phyloP scores from a whole-genome alignment of 2,888 invertebrate genomes.

The Eledona agricola region DNA sequence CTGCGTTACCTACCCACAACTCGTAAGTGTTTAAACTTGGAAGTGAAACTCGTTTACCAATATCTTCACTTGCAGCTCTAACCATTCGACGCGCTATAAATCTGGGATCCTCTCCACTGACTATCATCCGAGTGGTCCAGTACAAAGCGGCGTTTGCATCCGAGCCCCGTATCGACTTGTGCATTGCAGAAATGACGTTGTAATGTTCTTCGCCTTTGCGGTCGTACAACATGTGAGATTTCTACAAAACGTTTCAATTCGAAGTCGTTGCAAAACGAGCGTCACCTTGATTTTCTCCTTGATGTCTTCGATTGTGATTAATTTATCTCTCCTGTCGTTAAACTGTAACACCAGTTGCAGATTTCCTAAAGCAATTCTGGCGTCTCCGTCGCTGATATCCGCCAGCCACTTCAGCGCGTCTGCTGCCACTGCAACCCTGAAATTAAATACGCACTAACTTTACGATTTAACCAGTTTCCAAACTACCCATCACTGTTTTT shows the following conservation, averaged over 20 bases:
- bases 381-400: slow-evolving; percentile 83
- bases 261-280: not conserved
- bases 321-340: slow-evolving; percentile 58
- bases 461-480: no score
- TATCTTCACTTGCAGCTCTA: slow-evolving; percentile 79
- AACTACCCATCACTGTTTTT: slow-evolving; percentile 6
- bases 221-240: slow-evolving; percentile 81
- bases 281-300: slow-evolving; percentile 78
- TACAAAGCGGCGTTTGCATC: slow-evolving; percentile 84
- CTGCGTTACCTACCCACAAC: slow-evolving; percentile 69
- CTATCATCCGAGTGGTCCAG: slow-evolving; percentile 82
- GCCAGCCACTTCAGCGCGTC: slow-evolving; percentile 75
- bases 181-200: slow-evolving; percentile 82
- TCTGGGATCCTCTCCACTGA: slow-evolving; percentile 82
- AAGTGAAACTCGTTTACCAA: slow-evolving; percentile 65
- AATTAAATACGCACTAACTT: slow-evolving; percentile 15
- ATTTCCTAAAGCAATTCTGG: slow-evolving; percentile 79
- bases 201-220: slow-evolving; percentile 84
- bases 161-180: slow-evolving; percentile 83
- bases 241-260: slow-evolving; percentile 62
- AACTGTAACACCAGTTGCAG: slow-evolving; percentile 75
- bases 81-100: slow-evolving; percentile 80
- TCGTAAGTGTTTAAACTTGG: slow-evolving; percentile 1
- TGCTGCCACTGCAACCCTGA: slow-evolving; percentile 64
- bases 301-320: slow-evolving; percentile 72